Conservation (phyloP, 2,113 vertebrate species). For the Grammomys dolichurus region DNA sequence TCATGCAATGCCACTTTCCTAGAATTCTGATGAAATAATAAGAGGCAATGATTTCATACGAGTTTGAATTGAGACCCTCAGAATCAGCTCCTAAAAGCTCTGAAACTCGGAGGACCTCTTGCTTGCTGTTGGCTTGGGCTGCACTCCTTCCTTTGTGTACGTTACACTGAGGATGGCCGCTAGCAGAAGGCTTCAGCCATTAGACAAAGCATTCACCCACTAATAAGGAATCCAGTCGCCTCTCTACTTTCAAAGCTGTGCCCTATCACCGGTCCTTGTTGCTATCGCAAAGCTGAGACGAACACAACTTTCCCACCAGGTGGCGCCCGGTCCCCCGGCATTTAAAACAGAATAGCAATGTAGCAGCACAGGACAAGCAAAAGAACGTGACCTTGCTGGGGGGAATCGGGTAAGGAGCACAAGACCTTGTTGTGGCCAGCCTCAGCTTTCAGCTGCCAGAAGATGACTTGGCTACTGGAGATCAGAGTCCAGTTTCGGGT, state of each 20-base stretch:
- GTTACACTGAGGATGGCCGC: slow-evolving; percentile 84
- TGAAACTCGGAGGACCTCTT: background rate
- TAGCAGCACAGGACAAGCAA: slow-evolving; percentile 29
- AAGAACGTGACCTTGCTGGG: slow-evolving; percentile 52
- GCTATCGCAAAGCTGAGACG: slow-evolving; percentile 51
- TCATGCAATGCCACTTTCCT: background rate
- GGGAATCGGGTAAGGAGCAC: slow-evolving; percentile 62
- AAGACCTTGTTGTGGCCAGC: slow-evolving; percentile 71
- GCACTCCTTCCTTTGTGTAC: slow-evolving; percentile 23
- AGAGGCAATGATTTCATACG: background rate
- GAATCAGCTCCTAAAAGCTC: slow-evolving; percentile 60
- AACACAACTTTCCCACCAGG: slow-evolving; percentile 84
- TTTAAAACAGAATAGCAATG: slow-evolving; percentile 76
- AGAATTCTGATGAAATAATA: background rate
- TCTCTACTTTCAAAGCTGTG: background rate
- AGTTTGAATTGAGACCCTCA: fast-evolving
- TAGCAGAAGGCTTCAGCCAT: slow-evolving; percentile 85
- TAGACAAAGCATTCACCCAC: slow-evolving; percentile 83
- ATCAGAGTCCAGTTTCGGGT: slow-evolving; percentile 91
- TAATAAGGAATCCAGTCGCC: slow-evolving; percentile 55
- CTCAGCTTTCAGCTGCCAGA: slow-evolving; percentile 82
- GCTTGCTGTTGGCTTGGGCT: background rate
- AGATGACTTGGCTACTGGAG: slow-evolving; percentile 84
- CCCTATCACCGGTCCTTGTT: fast-evolving
- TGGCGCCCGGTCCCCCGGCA: slow-evolving; percentile 82